Evolutionary conservation across 1,140 invertebrate species (phyloP).

Genomic region (Diploscapter pachys): DNA sequence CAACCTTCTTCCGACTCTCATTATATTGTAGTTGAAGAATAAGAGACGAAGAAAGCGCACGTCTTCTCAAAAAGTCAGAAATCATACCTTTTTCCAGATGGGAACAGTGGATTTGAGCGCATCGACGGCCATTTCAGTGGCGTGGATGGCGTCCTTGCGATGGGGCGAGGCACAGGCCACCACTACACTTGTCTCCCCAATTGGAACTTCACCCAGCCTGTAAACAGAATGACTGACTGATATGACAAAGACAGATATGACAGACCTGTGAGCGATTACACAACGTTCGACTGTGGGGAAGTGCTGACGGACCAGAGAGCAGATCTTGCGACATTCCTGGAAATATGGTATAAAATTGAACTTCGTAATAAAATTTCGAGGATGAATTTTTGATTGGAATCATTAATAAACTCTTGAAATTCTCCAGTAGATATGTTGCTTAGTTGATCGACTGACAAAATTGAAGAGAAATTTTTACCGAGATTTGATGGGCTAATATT

Average conservation of each 20-base stretch:
- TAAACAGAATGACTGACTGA: not conserved
- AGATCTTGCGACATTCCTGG: constrained; percentile 29
- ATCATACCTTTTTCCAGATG: constrained; percentile 86
- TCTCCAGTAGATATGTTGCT: too few relatives aligned
- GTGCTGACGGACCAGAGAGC: constrained; percentile 11
- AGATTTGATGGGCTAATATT: too few relatives aligned
- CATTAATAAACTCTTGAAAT: too few relatives aligned
- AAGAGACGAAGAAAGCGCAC: not conserved
- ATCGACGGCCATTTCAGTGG: constrained; percentile 79
- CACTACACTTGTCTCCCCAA: constrained; percentile 80
- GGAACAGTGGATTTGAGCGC: constrained; percentile 80
- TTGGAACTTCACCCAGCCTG: constrained; percentile 70
- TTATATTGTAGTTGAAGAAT: not conserved
- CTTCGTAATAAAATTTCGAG: too few relatives aligned
- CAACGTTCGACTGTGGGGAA: constrained; percentile 24
- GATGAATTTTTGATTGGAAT: too few relatives aligned
- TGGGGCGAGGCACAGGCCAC: constrained; percentile 85
- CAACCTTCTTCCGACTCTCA: not conserved
- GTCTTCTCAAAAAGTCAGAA: not conserved
- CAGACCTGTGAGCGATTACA: constrained; percentile 33
- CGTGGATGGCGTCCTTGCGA: constrained; percentile 75
- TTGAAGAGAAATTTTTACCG: too few relatives aligned
- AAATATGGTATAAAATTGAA: not conserved
- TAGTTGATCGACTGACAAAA: too few relatives aligned
- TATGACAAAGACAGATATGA: not conserved